Conservation (phyloP, 2,797 vertebrate species). For the Neopelma chrysocephalum region DNA sequence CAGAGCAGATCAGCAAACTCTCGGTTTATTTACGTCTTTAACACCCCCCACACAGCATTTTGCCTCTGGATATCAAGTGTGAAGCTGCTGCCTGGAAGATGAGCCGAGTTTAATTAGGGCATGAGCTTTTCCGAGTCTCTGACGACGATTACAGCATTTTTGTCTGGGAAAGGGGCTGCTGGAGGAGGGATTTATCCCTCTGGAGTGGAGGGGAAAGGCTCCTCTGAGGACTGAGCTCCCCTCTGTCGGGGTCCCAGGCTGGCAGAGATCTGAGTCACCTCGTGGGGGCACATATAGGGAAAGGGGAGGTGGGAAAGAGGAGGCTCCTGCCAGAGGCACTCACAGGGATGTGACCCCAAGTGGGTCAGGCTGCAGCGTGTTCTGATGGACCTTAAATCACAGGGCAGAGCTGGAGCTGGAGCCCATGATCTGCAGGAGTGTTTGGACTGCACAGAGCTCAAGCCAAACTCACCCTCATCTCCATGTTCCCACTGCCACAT, state of each 20-base stretch:
- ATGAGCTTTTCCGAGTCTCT: not conserved
- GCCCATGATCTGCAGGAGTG: too few species aligned
- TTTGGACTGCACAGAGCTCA: too few species aligned
- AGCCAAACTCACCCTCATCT: too few species aligned
- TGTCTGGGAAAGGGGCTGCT: not conserved
- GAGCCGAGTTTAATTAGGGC: not conserved
- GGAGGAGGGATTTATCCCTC: not conserved
- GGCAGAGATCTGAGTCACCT: not conserved
- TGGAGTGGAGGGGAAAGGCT: not conserved
- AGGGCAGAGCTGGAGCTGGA: too few species aligned
- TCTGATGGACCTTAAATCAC: too few species aligned
- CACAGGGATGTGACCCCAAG: too few species aligned
- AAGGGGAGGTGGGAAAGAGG: not conserved
- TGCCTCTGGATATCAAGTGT: not conserved
- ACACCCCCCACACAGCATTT: not conserved
- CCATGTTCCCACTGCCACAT: not conserved
- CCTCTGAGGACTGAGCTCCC: not conserved
- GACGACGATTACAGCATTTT: rapidly evolving
- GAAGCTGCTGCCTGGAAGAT: not conserved
- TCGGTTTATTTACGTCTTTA: not conserved
- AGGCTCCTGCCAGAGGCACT: too few species aligned
- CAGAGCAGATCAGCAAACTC: not conserved
- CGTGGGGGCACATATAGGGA: not conserved
- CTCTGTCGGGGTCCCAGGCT: not conserved
- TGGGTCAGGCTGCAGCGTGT: too few species aligned